phyloP scores from a whole-genome alignment of 1,140 invertebrate species.

The Eulimnadia texana region DNA sequence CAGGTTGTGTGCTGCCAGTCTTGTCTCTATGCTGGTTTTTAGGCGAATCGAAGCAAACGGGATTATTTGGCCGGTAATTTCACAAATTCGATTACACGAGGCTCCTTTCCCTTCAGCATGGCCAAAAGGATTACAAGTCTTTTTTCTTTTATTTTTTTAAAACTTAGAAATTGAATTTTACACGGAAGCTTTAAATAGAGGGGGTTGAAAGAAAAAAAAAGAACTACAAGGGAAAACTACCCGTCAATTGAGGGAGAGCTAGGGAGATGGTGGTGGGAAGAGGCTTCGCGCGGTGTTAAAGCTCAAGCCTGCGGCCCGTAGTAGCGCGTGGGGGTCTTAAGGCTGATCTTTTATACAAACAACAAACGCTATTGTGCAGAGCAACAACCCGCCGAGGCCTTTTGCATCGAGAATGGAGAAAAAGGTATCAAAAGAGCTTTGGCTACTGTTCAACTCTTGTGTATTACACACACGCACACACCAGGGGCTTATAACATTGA shows the following conservation, averaged over 20 bases:
- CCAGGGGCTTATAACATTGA: background rate
- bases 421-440: background rate
- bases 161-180: too few relatives aligned
- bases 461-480: background rate
- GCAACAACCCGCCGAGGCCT: too few relatives aligned
- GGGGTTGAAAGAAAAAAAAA: too few relatives aligned
- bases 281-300: too few relatives aligned
- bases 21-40: background rate
- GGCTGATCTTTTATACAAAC: background rate
- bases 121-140: background rate
- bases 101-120: background rate
- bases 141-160: background rate
- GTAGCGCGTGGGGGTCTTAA: background rate
- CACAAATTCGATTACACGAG: background rate
- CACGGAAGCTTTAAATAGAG: too few relatives aligned
- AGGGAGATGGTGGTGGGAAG: too few relatives aligned
- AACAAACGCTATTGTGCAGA: too few relatives aligned
- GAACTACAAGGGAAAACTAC: too few relatives aligned
- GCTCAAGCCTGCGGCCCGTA: too few relatives aligned
- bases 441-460: background rate
- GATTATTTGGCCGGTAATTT: background rate
- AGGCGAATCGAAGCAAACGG: background rate
- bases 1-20: background rate
- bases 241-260: too few relatives aligned
- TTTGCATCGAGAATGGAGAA: background rate